Evolutionary conservation across 2,113 vertebrate genomes (phyloP).

Genomic region (Poeciliopsis turrubarensis): DNA sequence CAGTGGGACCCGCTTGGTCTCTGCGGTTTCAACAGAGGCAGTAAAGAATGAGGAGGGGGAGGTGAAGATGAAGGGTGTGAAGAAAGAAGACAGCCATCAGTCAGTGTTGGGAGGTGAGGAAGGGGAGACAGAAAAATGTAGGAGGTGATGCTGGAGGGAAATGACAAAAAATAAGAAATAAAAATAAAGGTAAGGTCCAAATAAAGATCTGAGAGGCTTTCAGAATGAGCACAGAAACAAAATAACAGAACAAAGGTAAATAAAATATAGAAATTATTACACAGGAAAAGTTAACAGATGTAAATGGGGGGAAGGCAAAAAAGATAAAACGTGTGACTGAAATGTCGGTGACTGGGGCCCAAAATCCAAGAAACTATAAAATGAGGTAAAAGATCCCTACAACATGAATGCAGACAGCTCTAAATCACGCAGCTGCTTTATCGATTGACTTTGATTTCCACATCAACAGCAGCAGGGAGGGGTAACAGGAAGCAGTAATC

Average conservation of each 20-base stretch:
- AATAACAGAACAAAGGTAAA: neutral
- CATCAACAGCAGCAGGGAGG: neutral
- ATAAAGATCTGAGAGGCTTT: neutral
- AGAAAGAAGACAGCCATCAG: slow-evolving; percentile 18
- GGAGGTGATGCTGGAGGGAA: neutral
- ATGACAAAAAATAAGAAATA: neutral
- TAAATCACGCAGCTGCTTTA: neutral
- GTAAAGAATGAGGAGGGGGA: slow-evolving; percentile 6
- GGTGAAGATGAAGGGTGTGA: slow-evolving; percentile 18
- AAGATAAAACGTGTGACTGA: neutral
- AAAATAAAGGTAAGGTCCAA: neutral
- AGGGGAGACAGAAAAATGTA: neutral
- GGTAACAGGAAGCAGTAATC: slow-evolving; percentile 32
- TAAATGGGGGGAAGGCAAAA: neutral
- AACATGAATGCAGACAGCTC: neutral
- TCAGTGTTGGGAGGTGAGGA: slow-evolving; percentile 15
- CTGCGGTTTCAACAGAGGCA: slow-evolving; percentile 41
- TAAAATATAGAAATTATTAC: neutral
- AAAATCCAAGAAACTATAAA: neutral
- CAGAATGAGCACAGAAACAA: neutral
- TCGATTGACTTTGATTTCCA: slow-evolving; percentile 1
- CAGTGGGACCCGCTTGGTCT: slow-evolving; percentile 15
- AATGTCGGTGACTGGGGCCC: neutral
- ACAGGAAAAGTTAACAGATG: neutral
- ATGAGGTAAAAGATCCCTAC: neutral